These are phyloP conservation scores for Thera britannica DNA, from an alignment of 2,888 invertebrate species.

Conservation along the genomic window DNA sequence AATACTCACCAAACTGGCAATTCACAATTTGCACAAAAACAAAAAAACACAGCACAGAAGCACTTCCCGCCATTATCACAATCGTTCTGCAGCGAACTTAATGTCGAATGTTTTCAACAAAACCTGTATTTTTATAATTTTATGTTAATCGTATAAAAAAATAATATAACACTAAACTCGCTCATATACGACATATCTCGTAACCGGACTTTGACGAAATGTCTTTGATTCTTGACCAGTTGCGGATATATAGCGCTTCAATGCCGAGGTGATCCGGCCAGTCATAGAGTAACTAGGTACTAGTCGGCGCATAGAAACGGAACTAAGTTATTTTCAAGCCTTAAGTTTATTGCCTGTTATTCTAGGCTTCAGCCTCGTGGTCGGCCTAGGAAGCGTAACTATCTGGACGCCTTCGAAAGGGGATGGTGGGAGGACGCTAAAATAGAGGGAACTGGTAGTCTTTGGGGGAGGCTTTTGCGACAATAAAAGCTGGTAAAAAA, in stretches of 20 bases:
- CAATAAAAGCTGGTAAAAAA: too few relatives aligned
- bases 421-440: too few relatives aligned
- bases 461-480: too few relatives aligned
- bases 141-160: slow-evolving; percentile 5
- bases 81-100: slow-evolving; percentile 6
- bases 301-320: slow-evolving; percentile 9
- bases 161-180: background rate
- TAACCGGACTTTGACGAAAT: slow-evolving; percentile 15
- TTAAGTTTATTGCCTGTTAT: too few relatives aligned
- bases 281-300: slow-evolving; percentile 9
- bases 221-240: slow-evolving; percentile 12
- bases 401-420: too few relatives aligned
- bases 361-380: too few relatives aligned
- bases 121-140: slow-evolving; percentile 25
- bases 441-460: too few relatives aligned
- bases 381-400: too few relatives aligned
- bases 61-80: slow-evolving; percentile 27
- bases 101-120: slow-evolving; percentile 8
- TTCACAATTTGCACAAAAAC: slow-evolving; percentile 22
- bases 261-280: slow-evolving; percentile 15
- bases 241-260: slow-evolving; percentile 20
- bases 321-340: background rate
- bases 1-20: slow-evolving; percentile 29
- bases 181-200: slow-evolving; percentile 16
- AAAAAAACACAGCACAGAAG: slow-evolving; percentile 27